Evolutionary conservation across 2,888 invertebrate genomes (phyloP).

Genomic region (Pseudoips prasinana): DNA sequence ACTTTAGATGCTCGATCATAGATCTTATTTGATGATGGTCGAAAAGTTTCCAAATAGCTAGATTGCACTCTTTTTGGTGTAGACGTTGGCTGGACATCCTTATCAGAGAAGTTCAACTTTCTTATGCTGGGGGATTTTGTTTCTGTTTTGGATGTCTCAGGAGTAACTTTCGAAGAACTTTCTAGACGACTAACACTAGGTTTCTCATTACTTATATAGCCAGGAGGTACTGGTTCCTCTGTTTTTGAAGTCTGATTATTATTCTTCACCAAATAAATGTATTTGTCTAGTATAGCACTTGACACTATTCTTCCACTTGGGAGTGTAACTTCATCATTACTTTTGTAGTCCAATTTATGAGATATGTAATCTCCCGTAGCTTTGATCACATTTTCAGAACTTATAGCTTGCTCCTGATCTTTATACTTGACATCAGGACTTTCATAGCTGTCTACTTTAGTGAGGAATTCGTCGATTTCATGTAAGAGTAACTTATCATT

Average conservation of each 20-base stretch:
- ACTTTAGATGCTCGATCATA: conserved; percentile 70
- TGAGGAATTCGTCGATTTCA: conserved; percentile 76
- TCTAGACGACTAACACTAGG: conserved; percentile 25
- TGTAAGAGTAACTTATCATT: conserved; percentile 68
- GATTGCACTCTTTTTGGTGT: conserved; percentile 59
- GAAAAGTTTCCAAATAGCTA: conserved; percentile 50
- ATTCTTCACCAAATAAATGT: conserved; percentile 71
- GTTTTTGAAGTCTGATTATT: conserved; percentile 37
- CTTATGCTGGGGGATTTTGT: conserved; percentile 56
- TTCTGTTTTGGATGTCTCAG: conserved; percentile 25
- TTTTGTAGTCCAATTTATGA: conserved; percentile 56
- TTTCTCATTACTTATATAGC: conserved; percentile 30
- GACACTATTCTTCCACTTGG: conserved; percentile 62
- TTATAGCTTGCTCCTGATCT: conserved; percentile 35
- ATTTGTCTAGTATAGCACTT: conserved; percentile 64
- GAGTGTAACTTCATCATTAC: conserved; percentile 49
- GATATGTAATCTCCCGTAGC: conserved; percentile 67
- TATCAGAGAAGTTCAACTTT: conserved; percentile 63
- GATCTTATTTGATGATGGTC: conserved; percentile 69
- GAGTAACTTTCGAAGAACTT: conserved; percentile 22
- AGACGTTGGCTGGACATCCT: conserved; percentile 69
- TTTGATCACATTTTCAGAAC: conserved; percentile 64
- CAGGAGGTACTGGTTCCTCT: conserved; percentile 34
- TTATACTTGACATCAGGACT: conserved; percentile 59
- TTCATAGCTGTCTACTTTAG: conserved; percentile 70